Evolutionary conservation across 1,140 invertebrate species (phyloP).

Genomic region (Condylostylus longicornis): DNA sequence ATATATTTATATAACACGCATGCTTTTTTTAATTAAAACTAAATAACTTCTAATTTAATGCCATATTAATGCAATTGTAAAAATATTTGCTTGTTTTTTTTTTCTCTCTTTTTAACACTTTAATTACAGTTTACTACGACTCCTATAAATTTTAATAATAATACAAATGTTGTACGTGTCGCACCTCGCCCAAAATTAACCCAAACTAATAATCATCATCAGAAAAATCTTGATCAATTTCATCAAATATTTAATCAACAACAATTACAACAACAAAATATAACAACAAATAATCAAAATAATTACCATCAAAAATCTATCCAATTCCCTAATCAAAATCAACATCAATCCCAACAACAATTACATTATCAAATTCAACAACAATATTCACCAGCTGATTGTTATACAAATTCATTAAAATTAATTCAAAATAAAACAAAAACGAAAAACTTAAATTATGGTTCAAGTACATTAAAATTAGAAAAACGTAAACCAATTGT

Average conservation of each 20-base stretch:
- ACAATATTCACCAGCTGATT: no score
- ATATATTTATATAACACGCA: no score
- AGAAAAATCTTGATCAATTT: constrained; percentile 1
- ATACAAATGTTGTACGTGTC: constrained; percentile 27
- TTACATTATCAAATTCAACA: not conserved
- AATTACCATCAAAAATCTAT: constrained; percentile 6
- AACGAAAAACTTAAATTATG: no score
- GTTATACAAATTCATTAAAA: no score
- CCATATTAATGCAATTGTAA: no score
- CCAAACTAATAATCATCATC: constrained; percentile 10
- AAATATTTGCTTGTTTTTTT: constrained; percentile 8
- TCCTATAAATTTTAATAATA: constrained; percentile 32
- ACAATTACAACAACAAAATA: constrained; percentile 7
- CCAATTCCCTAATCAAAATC: constrained; percentile 1
- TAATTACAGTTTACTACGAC: constrained; percentile 23
- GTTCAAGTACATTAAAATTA: no score
- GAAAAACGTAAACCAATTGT: no score
- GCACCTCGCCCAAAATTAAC: constrained; percentile 26
- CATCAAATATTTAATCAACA: constrained; percentile 8
- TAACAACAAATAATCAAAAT: constrained; percentile 10
- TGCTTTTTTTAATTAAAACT: no score
- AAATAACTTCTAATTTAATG: no score
- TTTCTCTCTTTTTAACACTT: not conserved
- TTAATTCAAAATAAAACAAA: no score
- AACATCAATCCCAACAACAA: not conserved